Base-by-base conservation (phyloP, 2,797 vertebrate species). In the Epinephelus coioides region DNA sequence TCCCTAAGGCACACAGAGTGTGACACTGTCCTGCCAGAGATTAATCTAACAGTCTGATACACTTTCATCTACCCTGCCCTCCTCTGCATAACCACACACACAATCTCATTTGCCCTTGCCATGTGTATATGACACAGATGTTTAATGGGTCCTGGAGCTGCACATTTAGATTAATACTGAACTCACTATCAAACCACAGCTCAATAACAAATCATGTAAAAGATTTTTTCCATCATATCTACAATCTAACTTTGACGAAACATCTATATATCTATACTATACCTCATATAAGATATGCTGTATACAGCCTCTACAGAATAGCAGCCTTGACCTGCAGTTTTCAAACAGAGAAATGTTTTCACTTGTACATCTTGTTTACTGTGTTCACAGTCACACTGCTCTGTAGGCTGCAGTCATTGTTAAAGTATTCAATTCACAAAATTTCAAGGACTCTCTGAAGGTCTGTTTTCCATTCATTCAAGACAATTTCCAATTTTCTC, bases 1-100 rank as follows among this genome's bases (percentile, higher is more conserved):
- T 81, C 78, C 63, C 81, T 4, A 2, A 27, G 19, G 79, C 62
- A 46, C 18, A 34, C 11, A n/a, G 53, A 82, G 78, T 79, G 59
- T 70, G 50, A 78, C 78, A 76, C 57, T 18, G 56, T 79, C 78
- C 81, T 82, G 81, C 60, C 77, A 75, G 75, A 61, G 78, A 87
- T 70, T 69, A 71, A 79, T 71, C 79, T 78, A 83, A 70, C 74
- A 73, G 53, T 53, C 23, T 43, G 53, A 51, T 51, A 63, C 17
- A 72, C 64, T 54, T 80, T 83, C 67, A 60, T 82, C 63, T 73
- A 60, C 55, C 17, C 44, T 72, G 53, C 69, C 64, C 69, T 67
- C 18, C n/a, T 65, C 73, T 65, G 69, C 47, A 76, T 57, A 77
- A 57, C n/a, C 30, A 15, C 61, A 47, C 25, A 64, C 19, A 13